Evolutionary conservation across 1,140 invertebrate species (phyloP).

Genomic region (Augochlora pura): DNA sequence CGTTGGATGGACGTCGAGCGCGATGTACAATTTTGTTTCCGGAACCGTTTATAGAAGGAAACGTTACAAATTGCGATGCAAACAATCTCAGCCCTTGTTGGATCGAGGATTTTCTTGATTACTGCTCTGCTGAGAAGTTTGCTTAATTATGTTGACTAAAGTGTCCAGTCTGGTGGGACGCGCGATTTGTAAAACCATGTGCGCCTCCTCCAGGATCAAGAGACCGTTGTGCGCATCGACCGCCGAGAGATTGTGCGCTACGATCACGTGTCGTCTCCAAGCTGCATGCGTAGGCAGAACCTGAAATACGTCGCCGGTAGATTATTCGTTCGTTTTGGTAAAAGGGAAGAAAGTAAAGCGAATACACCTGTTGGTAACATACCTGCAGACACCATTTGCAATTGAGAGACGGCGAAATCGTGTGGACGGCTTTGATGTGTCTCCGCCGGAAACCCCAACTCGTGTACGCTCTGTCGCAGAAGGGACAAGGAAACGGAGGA

Average conservation of each 20-base stretch:
- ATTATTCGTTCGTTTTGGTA: too few relatives aligned
- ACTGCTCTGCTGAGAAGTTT: constrained; percentile 64
- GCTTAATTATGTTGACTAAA: constrained; percentile 74
- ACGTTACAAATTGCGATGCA: background rate
- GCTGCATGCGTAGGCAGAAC: constrained; percentile 81
- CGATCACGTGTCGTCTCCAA: constrained; percentile 83
- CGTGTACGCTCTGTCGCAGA: constrained; percentile 84
- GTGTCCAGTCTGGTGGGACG: constrained; percentile 77
- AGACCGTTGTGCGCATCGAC: constrained; percentile 83
- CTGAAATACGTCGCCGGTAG: constrained; percentile 43
- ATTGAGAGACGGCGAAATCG: constrained; percentile 79
- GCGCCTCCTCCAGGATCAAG: constrained; percentile 84
- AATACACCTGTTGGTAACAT: background rate
- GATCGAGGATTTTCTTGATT: constrained; percentile 34
- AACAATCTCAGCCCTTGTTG: constrained; percentile 41
- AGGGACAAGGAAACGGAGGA: constrained; percentile 84
- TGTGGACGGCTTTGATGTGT: constrained; percentile 84
- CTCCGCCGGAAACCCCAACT: constrained; percentile 84
- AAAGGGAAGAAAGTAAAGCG: too few relatives aligned
- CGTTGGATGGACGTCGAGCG: background rate
- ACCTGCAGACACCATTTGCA: constrained; percentile 82
- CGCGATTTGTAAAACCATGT: constrained; percentile 82
- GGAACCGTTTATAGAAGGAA: background rate
- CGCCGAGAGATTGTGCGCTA: constrained; percentile 81
- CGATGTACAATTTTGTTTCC: background rate